phyloP scores from a whole-genome alignment of 2,888 invertebrate genomes.

The Drosophila buzzatii region DNA sequence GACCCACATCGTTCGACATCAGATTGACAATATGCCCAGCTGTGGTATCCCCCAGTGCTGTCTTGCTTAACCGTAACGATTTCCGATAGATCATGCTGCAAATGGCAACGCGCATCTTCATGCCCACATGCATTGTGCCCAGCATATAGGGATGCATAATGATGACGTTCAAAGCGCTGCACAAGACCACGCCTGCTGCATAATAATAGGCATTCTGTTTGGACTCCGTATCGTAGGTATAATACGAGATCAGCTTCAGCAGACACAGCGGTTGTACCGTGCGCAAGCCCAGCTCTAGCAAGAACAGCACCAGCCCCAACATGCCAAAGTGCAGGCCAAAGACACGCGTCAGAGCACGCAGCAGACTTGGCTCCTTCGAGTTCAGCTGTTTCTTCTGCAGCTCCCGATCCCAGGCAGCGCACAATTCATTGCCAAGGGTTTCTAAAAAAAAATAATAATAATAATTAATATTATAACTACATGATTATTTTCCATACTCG shows the following conservation, averaged over 20 bases:
- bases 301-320: constrained; percentile 87
- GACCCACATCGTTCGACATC: constrained; percentile 96
- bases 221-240: constrained; percentile 76
- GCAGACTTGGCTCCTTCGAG: constrained; percentile 85
- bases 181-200: constrained; percentile 90
- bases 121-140: constrained; percentile 88
- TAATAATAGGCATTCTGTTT: constrained; percentile 90
- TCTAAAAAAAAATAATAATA: constrained; percentile 55
- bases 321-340: constrained; percentile 87
- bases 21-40: constrained; percentile 93
- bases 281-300: constrained; percentile 88
- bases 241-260: constrained; percentile 88
- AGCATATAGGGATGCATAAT: constrained; percentile 96
- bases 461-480: neutral
- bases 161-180: constrained; percentile 91
- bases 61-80: constrained; percentile 89
- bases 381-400: constrained; percentile 79
- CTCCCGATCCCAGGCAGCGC: constrained; percentile 87
- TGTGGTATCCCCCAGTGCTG: constrained; percentile 91
- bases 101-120: constrained; percentile 89
- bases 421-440: constrained; percentile 87
- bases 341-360: constrained; percentile 86
- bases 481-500: neutral
- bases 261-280: constrained; percentile 88
- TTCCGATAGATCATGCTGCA: constrained; percentile 90